phyloP scores from a whole-genome alignment of 2,113 vertebrate genomes.

The Myrmophylax atrothorax region DNA sequence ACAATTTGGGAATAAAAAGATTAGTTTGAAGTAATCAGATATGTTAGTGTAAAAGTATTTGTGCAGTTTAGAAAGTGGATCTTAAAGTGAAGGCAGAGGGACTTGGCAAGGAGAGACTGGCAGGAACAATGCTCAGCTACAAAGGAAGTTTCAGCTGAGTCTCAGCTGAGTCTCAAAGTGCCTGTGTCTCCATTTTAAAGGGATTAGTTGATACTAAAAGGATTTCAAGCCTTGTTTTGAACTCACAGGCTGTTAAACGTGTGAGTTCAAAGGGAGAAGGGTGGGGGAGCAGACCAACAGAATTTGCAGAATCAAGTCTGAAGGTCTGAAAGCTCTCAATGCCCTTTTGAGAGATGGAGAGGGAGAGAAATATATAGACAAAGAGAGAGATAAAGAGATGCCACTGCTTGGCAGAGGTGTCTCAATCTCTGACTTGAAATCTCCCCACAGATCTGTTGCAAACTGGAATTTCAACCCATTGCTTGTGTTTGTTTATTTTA shows the following conservation, averaged over 20 bases:
- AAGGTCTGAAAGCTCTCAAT: not conserved
- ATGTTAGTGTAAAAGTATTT: not conserved
- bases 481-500: not conserved
- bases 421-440: not conserved
- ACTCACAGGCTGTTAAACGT: not conserved
- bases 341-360: not conserved
- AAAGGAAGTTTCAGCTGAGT: not conserved
- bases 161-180: not conserved
- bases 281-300: not conserved
- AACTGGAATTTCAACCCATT: not conserved
- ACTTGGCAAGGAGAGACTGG: not conserved
- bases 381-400: not conserved
- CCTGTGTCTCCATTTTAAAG: slow-evolving; percentile 2
- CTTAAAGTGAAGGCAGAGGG: not conserved
- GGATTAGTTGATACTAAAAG: slow-evolving; percentile 21
- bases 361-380: not conserved
- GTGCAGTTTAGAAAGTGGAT: not conserved
- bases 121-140: not conserved
- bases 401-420: not conserved
- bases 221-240: not conserved
- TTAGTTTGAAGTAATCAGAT: not conserved
- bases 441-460: not conserved
- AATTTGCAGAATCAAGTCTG: not conserved
- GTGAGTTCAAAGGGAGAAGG: not conserved
- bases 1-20: not conserved